Evolutionary conservation across 2,888 invertebrate genomes (phyloP).

Genomic region (Drosophila cognata): DNA sequence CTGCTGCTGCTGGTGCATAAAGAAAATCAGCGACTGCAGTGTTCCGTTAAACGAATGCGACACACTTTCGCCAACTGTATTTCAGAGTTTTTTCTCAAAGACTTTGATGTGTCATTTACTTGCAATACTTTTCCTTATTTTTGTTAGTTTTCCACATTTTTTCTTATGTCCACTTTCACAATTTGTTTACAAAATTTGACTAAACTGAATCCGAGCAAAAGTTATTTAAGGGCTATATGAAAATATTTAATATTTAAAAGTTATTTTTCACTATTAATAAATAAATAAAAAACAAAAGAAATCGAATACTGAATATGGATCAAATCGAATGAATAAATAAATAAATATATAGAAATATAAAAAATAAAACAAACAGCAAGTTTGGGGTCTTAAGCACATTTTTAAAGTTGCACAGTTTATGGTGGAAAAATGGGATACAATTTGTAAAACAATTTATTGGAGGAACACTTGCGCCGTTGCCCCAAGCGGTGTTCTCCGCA

Average conservation of each 20-base stretch:
- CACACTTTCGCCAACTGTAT: constrained; percentile 2
- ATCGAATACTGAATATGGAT: not conserved
- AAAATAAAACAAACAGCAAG: no score
- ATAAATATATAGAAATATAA: no score
- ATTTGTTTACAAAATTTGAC: not conserved
- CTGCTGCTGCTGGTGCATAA: constrained; percentile 26
- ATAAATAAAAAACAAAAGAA: not conserved
- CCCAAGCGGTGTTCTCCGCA: constrained; percentile 16
- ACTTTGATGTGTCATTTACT: not conserved
- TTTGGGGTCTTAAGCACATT: not conserved
- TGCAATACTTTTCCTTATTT: not conserved
- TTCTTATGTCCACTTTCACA: not conserved
- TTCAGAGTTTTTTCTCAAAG: not conserved
- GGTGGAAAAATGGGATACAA: constrained; percentile 7
- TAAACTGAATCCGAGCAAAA: no score
- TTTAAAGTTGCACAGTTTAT: not conserved
- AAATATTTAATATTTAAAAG: not conserved
- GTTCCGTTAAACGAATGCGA: constrained; percentile 19
- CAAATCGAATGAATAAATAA: not conserved
- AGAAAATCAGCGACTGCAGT: constrained; percentile 5
- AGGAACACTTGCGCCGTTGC: constrained; percentile 16
- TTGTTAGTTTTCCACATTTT: not conserved
- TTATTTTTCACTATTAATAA: not conserved
- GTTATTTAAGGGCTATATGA: no score
- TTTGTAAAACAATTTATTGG: constrained; percentile 14